Conservation (phyloP, 1,140 invertebrate species). For the Cydia strobilella region DNA sequence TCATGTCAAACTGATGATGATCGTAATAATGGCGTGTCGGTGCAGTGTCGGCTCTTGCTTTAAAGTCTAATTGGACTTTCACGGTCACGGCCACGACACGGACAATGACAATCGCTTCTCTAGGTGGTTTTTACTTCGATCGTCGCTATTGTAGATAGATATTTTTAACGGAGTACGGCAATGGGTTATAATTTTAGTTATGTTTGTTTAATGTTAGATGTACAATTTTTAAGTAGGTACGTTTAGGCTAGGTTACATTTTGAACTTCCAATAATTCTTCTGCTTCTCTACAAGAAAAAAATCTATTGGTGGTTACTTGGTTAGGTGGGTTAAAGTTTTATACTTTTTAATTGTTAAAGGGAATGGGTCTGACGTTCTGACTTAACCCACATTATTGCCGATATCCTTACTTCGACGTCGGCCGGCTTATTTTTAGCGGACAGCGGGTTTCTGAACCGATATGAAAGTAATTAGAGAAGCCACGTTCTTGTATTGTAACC, state of each 20-base stretch:
- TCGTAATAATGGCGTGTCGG: not conserved
- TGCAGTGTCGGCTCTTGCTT: not conserved
- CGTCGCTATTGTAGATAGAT: not conserved
- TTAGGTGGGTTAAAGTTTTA: not conserved
- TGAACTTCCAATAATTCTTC: too few relatives aligned
- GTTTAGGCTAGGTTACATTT: too few relatives aligned
- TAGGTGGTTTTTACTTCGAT: not conserved
- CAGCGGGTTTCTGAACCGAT: constrained; percentile 21
- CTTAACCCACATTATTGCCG: not conserved
- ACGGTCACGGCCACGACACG: constrained; percentile 6
- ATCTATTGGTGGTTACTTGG: too few relatives aligned
- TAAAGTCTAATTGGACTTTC: constrained; percentile 9
- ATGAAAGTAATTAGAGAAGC: constrained; percentile 31
- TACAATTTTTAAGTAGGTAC: too few relatives aligned
- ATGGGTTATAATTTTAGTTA: too few relatives aligned
- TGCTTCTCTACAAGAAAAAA: too few relatives aligned
- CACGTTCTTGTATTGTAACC: constrained; percentile 19
- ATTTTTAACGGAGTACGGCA: not conserved
- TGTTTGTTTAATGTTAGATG: too few relatives aligned
- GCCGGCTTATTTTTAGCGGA: constrained; percentile 26
- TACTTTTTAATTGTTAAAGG: not conserved
- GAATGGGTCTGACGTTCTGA: constrained; percentile 9
- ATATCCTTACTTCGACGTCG: constrained; percentile 8
- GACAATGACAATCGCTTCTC: not conserved
- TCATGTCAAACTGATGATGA: not conserved